These are phyloP conservation scores for Andrena hattorfiana DNA, from an alignment of 2,888 invertebrate genomes.

Conservation along the genomic window DNA sequence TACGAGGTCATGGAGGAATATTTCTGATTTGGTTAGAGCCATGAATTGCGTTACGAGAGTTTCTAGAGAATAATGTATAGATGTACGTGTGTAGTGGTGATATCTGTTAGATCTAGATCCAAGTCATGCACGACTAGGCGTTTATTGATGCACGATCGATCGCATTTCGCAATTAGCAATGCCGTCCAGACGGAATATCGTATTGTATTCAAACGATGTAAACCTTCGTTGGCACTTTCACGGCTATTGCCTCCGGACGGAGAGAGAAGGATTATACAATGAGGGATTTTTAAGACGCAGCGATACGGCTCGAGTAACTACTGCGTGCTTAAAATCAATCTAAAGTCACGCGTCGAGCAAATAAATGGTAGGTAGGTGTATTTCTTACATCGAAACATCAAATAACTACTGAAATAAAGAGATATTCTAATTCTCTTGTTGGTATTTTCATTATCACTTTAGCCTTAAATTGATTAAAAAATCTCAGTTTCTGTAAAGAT, in stretches of 20 bases:
- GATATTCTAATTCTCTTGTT: background rate
- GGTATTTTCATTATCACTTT: background rate
- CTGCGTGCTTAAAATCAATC: slow-evolving; percentile 28
- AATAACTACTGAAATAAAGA: background rate
- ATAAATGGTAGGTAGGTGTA: background rate
- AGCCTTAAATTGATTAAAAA: background rate
- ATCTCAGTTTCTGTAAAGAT: background rate
- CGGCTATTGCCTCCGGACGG: slow-evolving; percentile 35
- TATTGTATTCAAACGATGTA: slow-evolving; percentile 78
- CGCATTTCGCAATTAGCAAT: slow-evolving; percentile 76
- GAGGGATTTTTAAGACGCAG: slow-evolving; percentile 22
- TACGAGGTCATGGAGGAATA: slow-evolving; percentile 1
- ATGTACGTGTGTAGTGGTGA: slow-evolving; percentile 31
- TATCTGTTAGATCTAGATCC: slow-evolving; percentile 29
- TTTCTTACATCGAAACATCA: background rate
- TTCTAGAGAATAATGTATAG: slow-evolving; percentile 1
- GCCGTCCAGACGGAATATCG: slow-evolving; percentile 62
- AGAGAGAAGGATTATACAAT: slow-evolving; percentile 22
- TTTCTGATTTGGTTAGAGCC: background rate
- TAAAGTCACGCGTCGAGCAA: background rate
- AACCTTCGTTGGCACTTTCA: slow-evolving; percentile 50
- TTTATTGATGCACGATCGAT: slow-evolving; percentile 58
- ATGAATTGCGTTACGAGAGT: slow-evolving; percentile 5
- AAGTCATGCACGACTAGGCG: slow-evolving; percentile 58
- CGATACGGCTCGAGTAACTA: slow-evolving; percentile 35